These are phyloP conservation scores for Passer domesticus DNA, from an alignment of 2,113 vertebrate species.

Conservation along the genomic window DNA sequence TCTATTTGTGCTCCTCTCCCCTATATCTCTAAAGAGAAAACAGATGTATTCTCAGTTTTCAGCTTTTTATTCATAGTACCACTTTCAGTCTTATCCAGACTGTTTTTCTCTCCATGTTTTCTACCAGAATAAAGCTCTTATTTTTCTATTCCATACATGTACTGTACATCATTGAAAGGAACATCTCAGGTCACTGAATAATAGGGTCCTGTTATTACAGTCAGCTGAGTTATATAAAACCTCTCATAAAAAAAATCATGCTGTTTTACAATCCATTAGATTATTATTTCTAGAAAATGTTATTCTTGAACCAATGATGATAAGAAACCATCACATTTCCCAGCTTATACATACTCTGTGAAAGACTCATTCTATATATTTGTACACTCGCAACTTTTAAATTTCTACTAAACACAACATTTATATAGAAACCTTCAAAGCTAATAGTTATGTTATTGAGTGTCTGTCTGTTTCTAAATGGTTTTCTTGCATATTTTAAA, in stretches of 20 bases:
- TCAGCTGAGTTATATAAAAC: background rate
- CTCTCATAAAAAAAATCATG: background rate
- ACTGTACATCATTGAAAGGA: background rate
- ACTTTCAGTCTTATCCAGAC: background rate
- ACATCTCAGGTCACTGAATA: background rate
- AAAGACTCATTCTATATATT: background rate
- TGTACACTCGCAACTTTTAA: background rate
- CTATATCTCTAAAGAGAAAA: background rate
- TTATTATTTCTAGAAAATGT: background rate
- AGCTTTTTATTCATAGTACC: background rate
- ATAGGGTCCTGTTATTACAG: background rate
- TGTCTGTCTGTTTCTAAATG: background rate
- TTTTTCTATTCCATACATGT: background rate
- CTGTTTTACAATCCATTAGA: background rate
- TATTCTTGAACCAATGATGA: background rate
- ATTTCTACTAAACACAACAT: background rate
- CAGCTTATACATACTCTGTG: background rate
- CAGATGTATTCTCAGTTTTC: background rate
- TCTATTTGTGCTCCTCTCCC: background rate
- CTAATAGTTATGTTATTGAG: background rate
- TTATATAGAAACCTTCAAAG: background rate
- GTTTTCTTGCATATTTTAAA: background rate
- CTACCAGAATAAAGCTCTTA: background rate
- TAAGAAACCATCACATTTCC: background rate
- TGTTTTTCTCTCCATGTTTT: background rate